These are phyloP conservation scores for Lithophane ornitopus DNA, from an alignment of 2,888 invertebrate species.

Conservation along the genomic window DNA sequence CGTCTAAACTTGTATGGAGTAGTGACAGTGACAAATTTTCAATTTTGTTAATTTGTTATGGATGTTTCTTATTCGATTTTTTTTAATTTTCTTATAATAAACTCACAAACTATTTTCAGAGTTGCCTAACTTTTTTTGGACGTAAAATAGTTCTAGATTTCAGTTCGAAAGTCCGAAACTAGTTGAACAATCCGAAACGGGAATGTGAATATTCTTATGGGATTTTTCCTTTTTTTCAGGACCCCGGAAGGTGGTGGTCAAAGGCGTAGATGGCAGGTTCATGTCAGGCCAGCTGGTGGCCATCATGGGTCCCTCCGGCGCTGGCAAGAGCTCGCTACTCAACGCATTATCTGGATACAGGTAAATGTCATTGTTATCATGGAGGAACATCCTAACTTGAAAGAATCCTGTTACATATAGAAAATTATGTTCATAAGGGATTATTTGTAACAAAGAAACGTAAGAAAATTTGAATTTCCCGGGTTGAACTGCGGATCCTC, in stretches of 20 bases:
- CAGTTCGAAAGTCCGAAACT: background rate
- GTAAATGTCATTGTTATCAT: slow-evolving; percentile 77
- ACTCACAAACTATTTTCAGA: background rate
- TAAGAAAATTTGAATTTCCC: too few species aligned
- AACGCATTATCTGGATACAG: slow-evolving; percentile 94
- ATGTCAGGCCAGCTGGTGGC: slow-evolving; percentile 92
- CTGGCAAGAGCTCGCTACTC: slow-evolving; percentile 94
- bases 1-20: too few species aligned
- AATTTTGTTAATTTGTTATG: too few species aligned
- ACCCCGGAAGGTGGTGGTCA: slow-evolving; percentile 90
- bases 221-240: slow-evolving; percentile 81
- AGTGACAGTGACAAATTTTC: too few species aligned
- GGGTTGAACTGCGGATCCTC: too few species aligned
- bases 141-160: background rate
- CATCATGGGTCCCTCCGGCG: slow-evolving; percentile 93
- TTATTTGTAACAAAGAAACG: too few species aligned
- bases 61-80: too few species aligned
- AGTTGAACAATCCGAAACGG: background rate
- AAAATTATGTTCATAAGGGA: background rate
- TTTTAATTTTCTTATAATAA: too few species aligned
- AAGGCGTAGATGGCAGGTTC: slow-evolving; percentile 92
- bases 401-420: background rate
- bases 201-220: background rate
- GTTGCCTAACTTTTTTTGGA: background rate
- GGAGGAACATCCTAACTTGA: background rate